These are phyloP conservation scores for Agrenia bidenticulata DNA, from an alignment of 2,888 invertebrate genomes.

Conservation along the genomic window DNA sequence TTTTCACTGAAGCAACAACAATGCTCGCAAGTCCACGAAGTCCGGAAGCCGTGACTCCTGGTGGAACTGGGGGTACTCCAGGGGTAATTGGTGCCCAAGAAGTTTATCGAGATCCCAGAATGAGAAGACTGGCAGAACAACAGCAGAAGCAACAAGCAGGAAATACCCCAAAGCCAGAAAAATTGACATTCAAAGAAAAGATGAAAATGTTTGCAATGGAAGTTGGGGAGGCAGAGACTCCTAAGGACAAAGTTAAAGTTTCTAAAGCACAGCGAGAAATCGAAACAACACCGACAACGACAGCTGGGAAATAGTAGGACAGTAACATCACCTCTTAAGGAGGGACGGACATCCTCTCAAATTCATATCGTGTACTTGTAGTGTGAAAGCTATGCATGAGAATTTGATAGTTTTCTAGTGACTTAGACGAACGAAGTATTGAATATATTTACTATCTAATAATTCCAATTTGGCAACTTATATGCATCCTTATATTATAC, in stretches of 20 bases:
- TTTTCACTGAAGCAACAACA: constrained; percentile 76
- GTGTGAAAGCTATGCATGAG: neutral
- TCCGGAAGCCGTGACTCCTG: constrained; percentile 59
- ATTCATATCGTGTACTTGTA: neutral
- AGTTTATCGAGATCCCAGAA: constrained; percentile 84
- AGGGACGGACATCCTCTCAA: neutral
- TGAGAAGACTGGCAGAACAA: constrained; percentile 80
- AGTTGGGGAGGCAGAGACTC: constrained; percentile 88
- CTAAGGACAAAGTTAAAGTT: constrained; percentile 92
- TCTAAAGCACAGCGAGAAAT: constrained; percentile 94
- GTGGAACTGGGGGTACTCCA: constrained; percentile 70
- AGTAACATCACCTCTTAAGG: neutral
- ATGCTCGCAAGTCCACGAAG: constrained; percentile 75
- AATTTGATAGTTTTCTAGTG: neutral
- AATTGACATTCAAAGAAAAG: constrained; percentile 95
- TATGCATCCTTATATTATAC: neutral
- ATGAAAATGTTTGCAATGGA: constrained; percentile 99
- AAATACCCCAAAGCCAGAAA: constrained; percentile 73
- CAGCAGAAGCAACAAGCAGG: constrained; percentile 66
- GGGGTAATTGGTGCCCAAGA: constrained; percentile 98
- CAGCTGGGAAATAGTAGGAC: constrained; percentile 12
- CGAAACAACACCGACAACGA: constrained; percentile 64
- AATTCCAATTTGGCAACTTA: neutral
- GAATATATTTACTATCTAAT: too few relatives aligned
- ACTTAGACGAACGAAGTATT: too few relatives aligned